Percentiles rank a stretch among this genome's conserved stretches.
phyloP scores from a whole-genome alignment of 2,888 invertebrate species.

The Prenolepis imparis region DNA sequence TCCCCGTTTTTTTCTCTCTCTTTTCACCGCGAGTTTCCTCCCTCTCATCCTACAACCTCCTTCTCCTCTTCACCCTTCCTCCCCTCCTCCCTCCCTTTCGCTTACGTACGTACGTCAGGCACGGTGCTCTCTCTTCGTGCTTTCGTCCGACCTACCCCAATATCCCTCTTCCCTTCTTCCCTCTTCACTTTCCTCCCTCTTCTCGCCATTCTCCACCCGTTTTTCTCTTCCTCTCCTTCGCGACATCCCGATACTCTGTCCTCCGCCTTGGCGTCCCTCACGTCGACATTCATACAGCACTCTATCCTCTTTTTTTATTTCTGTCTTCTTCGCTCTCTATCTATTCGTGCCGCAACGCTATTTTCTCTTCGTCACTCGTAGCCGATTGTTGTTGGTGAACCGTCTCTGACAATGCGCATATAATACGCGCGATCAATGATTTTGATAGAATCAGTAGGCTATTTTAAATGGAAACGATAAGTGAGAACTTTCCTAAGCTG shows the following conservation, averaged over 20 bases:
- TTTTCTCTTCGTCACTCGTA: conserved; percentile 5
- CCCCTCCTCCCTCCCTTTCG: conserved; percentile 59
- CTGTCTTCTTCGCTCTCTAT: conserved; percentile 14
- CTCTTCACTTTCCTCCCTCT: conserved; percentile 34
- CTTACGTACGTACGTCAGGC: conserved; percentile 69
- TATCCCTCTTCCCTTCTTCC: conserved; percentile 66
- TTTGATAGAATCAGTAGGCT: not conserved
- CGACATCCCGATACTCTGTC: not conserved
- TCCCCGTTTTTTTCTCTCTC: conserved; percentile 46
- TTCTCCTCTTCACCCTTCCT: conserved; percentile 34
- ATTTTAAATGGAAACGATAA: not conserved
- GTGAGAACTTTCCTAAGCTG: not conserved
- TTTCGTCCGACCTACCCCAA: conserved; percentile 85
- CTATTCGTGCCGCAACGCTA: not conserved
- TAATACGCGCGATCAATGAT: conserved; percentile 9
- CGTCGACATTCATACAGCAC: conserved; percentile 22
- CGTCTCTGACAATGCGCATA: conserved; percentile 1
- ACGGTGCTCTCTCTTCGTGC: conserved; percentile 78
- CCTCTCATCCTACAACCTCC: conserved; percentile 48
- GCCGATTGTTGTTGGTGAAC: conserved; percentile 3
- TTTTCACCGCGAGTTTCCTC: conserved; percentile 30
- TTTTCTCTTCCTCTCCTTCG: conserved; percentile 41
- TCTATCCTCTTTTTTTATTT: conserved; percentile 46
- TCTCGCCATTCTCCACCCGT: not conserved
- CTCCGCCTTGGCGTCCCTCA: conserved; percentile 42